These are phyloP conservation scores for Eustalomyia histrio DNA, from an alignment of 2,888 invertebrate species.

Conservation along the genomic window DNA sequence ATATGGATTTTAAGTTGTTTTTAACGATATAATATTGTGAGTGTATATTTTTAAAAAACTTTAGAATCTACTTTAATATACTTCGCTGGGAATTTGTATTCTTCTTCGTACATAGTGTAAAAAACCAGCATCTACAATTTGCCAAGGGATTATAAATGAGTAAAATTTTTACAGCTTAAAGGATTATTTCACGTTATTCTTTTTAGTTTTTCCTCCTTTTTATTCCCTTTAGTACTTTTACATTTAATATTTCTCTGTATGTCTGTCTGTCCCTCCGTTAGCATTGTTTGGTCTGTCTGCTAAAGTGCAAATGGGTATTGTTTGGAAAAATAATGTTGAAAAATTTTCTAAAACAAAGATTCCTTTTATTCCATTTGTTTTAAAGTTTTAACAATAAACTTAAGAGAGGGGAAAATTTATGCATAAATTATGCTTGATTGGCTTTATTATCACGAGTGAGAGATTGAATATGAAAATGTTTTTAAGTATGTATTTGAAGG, in stretches of 20 bases:
- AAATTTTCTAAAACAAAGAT: constrained; percentile 35
- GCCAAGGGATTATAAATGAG: constrained; percentile 59
- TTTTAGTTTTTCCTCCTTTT: background rate
- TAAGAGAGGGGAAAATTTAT: constrained; percentile 20
- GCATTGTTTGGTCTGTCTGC: constrained; percentile 27
- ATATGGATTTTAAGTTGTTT: too few species aligned
- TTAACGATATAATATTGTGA: too few species aligned
- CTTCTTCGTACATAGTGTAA: constrained; percentile 8
- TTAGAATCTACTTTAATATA: too few species aligned
- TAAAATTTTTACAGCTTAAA: constrained; percentile 58
- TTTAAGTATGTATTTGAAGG: background rate
- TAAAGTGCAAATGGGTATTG: constrained; percentile 52
- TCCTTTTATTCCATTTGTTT: constrained; percentile 10
- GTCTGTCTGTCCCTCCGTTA: background rate
- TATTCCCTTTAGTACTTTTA: constrained; percentile 18
- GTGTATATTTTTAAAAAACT: too few species aligned
- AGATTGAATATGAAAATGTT: constrained; percentile 38
- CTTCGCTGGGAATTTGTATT: background rate
- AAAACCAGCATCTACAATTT: constrained; percentile 48
- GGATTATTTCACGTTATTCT: constrained; percentile 50
- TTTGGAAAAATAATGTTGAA: constrained; percentile 34
- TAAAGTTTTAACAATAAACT: constrained; percentile 28
- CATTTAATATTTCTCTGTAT: constrained; percentile 18
- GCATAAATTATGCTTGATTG: constrained; percentile 53
- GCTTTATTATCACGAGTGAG: constrained; percentile 27